Percentiles rank a stretch among this genome's conserved stretches.
phyloP scores from a whole-genome alignment of 2,797 vertebrate genomes.

The Trachops cirrhosus region DNA sequence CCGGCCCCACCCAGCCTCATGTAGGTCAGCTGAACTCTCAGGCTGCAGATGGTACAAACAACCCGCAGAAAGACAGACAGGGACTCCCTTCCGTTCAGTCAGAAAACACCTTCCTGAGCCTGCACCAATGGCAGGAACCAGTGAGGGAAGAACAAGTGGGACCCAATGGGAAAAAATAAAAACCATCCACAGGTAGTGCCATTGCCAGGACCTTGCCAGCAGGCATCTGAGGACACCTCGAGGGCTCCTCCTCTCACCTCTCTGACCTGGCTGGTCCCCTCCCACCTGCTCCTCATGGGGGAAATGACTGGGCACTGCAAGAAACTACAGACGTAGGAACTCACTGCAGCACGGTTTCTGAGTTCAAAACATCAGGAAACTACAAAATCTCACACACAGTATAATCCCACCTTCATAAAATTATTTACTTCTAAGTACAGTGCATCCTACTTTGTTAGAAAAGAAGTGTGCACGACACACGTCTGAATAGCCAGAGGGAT shows the following conservation, averaged over 20 bases:
- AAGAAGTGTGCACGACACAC: not conserved
- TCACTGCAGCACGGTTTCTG: not conserved
- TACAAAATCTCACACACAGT: accelerated
- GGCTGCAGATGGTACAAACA: not conserved
- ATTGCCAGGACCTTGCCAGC: too few relatives aligned
- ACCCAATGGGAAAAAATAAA: not conserved
- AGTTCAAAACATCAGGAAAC: not conserved
- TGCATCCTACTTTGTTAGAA: not conserved
- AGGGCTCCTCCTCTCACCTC: not conserved
- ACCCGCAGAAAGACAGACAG: not conserved
- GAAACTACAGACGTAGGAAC: not conserved
- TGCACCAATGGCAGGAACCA: not conserved
- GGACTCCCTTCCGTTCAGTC: not conserved
- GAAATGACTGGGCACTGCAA: too few relatives aligned
- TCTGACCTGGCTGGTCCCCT: not conserved
- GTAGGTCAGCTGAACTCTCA: not conserved
- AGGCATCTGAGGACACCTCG: not conserved
- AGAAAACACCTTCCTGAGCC: not conserved
- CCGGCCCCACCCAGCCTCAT: not conserved
- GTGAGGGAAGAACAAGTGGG: not conserved
- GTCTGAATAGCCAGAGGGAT: not conserved
- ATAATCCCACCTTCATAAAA: too few relatives aligned
- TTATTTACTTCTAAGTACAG: not conserved
- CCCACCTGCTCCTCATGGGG: accelerated
- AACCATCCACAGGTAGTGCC: not conserved